Evolutionary conservation across 2,797 vertebrate genomes (phyloP), one percentile per base, ranked within the genome.

Genomic region (Lutjanus argentimaculatus): DNA sequence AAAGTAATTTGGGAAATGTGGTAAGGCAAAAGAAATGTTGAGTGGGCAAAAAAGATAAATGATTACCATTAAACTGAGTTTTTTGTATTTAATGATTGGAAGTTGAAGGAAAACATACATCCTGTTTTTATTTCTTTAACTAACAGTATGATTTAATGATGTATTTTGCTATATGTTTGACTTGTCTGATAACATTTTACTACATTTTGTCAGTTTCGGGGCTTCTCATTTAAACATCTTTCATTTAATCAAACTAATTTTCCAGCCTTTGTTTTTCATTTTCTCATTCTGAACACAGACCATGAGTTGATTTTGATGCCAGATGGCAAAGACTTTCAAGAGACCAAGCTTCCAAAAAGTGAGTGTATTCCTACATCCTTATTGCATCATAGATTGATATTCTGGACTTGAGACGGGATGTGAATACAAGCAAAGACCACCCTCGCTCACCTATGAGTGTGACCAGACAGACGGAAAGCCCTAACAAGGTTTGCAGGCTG

Each of bases 381-480:
- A 40, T 51, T 21, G 52, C 15, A 36, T 21, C n/a, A 0, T 0
- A 17, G 12, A 10, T 30, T 15, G n/a, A 58, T 55, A 45, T 22
- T 42, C n/a, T 69, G 36, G 19, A 21, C 21, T 25, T n/a, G 14
- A 45, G 12, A 49, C 14, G 2, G 7, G 51, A 55, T 8, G 16
- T 15, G n/a, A 71, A 53, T 19, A 52, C 15, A 25, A 52, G 22
- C 0, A 11, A 12, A 43, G 25, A 16, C 3, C 0, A 1, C 6
- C 10, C 51, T 53, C 17, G 22, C 56, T 96, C 92, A 99, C 99
- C 97, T 88, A 96, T 79, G 48, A 98, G 85, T 77, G 95, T 94
- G 72, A 97, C 82, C 63, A 96, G 67, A 70, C 96, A 97, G 84
- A 97, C 90, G 36, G 96, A 75, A 40, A 97, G 46, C 21, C 96